Evolutionary conservation across 2,888 invertebrate genomes (phyloP), one percentile per base, ranked within the genome.

Genomic region (Macrophya annulata): DNA sequence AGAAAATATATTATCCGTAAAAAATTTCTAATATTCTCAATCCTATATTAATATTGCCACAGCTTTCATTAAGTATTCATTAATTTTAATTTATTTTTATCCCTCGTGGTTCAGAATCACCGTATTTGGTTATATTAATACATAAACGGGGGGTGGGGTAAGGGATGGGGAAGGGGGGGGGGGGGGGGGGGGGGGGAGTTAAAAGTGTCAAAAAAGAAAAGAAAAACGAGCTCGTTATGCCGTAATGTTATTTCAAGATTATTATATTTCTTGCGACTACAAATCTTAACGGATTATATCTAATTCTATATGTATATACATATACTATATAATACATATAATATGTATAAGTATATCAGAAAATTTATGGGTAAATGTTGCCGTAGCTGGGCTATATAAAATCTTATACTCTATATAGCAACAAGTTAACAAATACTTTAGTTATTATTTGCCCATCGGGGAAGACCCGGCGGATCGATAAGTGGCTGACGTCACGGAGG

Each of bases 391-490:
- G 17, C 48, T 55, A 55, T 10, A 68, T 37, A 68, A 68, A 37
- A 37, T 37, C 17, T 17, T n/a, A 55, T n/a, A n/a, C 37, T 31
- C 17, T 68, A 12, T 45, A 17, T 17, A 55, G 77, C 77, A 77
- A 77, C 77, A 76, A 76, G 76, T 76, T 51, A 76, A 51, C 48
- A 55, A 77, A 77, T 55, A 51, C n/a, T 55, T 77, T 77, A 55
- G 43, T 81, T 37, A 81, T 62, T 65, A 65, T 81, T 62, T 55
- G 59, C 62, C 59, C 81, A 65, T 81, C 62, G 48, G 51, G 71
- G 48, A 68, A 83, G 71, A 81, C 81, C 77, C 59, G 83, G 51
- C 83, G 83, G 83, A 71, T 83, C 83, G 68, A 83, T 83, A 83
- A 83, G 83, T 83, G 71, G 65, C 68, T 83, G 83, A 83, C 83